Evolutionary conservation across 1,140 invertebrate species (phyloP).

Genomic region (Platyscapa corneri): DNA sequence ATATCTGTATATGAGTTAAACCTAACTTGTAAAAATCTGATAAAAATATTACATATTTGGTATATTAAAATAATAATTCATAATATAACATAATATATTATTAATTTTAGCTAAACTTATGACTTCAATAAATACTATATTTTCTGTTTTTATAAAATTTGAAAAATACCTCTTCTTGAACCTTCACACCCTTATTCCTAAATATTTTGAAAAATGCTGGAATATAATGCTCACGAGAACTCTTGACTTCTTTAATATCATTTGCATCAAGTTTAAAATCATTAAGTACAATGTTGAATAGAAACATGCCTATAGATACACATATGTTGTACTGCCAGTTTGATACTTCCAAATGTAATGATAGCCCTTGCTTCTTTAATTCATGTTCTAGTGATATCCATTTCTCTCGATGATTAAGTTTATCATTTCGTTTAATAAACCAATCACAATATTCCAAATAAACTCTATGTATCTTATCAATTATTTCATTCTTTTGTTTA

Average conservation of each 20-base stretch:
- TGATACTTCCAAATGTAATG: slow-evolving; percentile 76
- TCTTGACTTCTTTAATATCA: slow-evolving; percentile 75
- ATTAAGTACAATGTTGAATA: slow-evolving; percentile 90
- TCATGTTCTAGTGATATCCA: slow-evolving; percentile 82
- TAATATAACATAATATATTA: no score
- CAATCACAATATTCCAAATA: slow-evolving; percentile 83
- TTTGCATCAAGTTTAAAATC: slow-evolving; percentile 89
- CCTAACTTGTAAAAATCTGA: no score
- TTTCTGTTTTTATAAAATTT: neutral
- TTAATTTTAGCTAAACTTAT: no score
- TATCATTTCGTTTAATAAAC: slow-evolving; percentile 75
- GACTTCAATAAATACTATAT: no score
- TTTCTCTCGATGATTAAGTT: slow-evolving; percentile 80
- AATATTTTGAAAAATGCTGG: slow-evolving; percentile 90
- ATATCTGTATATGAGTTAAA: no score
- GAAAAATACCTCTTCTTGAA: slow-evolving; percentile 80
- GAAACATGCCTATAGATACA: slow-evolving; percentile 83
- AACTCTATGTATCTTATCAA: slow-evolving; percentile 80
- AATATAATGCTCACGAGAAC: slow-evolving; percentile 41
- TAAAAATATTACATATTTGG: no score
- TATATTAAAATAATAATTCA: no score
- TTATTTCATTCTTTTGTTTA: slow-evolving; percentile 79
- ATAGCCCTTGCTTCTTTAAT: slow-evolving; percentile 75
- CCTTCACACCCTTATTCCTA: slow-evolving; percentile 77
- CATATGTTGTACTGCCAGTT: slow-evolving; percentile 80